These are phyloP conservation scores for Parthenolecanium corni DNA, from an alignment of 2,888 invertebrate species.

Conservation along the genomic window DNA sequence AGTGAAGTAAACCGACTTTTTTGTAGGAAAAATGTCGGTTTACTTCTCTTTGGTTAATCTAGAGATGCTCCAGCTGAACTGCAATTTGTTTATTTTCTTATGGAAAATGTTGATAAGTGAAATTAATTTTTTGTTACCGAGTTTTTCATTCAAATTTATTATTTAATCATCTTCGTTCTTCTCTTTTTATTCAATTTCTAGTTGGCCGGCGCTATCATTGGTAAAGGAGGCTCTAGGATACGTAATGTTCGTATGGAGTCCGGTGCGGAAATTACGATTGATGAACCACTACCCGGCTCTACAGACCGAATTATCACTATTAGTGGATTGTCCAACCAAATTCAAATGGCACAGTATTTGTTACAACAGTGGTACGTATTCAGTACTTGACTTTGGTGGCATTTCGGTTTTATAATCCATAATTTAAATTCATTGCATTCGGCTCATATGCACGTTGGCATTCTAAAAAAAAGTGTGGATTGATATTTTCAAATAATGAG, in stretches of 20 bases:
- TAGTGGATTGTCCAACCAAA: constrained; percentile 79
- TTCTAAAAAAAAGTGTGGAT: background rate
- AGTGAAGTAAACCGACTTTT: too few relatives aligned
- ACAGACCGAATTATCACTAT: constrained; percentile 94
- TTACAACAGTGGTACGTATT: constrained; percentile 86
- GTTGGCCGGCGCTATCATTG: constrained; percentile 98
- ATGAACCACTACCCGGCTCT: constrained; percentile 82
- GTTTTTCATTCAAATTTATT: too few relatives aligned
- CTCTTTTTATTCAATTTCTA: too few relatives aligned
- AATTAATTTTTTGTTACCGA: too few relatives aligned
- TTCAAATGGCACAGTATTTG: constrained; percentile 97
- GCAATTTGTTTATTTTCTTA: too few relatives aligned
- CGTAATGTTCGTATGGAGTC: constrained; percentile 92
- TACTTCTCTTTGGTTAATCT: too few relatives aligned
- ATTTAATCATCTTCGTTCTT: too few relatives aligned
- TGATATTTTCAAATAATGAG: background rate
- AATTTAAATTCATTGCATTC: background rate
- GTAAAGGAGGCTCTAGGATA: constrained; percentile 92
- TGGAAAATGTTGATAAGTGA: too few relatives aligned
- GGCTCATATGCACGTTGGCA: background rate
- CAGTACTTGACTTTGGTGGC: background rate
- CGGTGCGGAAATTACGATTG: constrained; percentile 91
- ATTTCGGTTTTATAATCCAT: background rate
- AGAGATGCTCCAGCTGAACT: too few relatives aligned
- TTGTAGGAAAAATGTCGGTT: too few relatives aligned